Conservation (phyloP, 2,888 invertebrate genomes). For the Miltochrista miniata region DNA sequence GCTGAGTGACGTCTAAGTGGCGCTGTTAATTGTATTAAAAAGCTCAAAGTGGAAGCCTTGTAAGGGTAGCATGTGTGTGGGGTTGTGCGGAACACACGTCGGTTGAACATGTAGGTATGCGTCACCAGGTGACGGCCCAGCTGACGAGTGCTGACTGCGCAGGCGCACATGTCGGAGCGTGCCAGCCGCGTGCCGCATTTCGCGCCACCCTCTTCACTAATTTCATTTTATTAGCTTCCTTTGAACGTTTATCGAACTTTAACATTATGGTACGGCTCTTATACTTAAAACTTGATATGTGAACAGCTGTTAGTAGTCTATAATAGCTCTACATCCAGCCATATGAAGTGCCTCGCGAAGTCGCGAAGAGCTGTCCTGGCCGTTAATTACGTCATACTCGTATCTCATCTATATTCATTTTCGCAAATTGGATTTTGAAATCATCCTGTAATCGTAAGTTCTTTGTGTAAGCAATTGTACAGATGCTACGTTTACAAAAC, state of each 20-base stretch:
- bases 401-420: not conserved
- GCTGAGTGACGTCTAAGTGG: constrained; percentile 39
- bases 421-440: not conserved
- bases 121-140: constrained; percentile 65
- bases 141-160: constrained; percentile 50
- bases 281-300: constrained; percentile 3
- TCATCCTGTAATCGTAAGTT: not conserved
- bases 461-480: not conserved
- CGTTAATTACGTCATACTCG: not conserved
- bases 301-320: constrained; percentile 19
- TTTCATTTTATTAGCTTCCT: constrained; percentile 46
- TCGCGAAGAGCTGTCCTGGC: not conserved
- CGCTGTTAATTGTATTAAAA: constrained; percentile 52
- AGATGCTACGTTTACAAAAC: constrained; percentile 5
- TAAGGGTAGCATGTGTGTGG: constrained; percentile 41
- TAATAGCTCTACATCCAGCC: constrained; percentile 11
- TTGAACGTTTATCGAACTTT: constrained; percentile 22
- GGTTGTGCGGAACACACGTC: constrained; percentile 20
- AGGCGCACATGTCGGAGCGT: constrained; percentile 58
- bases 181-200: constrained; percentile 64
- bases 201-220: constrained; percentile 27
- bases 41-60: constrained; percentile 62
- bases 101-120: constrained; percentile 8
- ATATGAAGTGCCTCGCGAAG: no score
- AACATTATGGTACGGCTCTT: constrained; percentile 5